phyloP scores from a whole-genome alignment of 2,888 invertebrate genomes.

The Busseola fusca region DNA sequence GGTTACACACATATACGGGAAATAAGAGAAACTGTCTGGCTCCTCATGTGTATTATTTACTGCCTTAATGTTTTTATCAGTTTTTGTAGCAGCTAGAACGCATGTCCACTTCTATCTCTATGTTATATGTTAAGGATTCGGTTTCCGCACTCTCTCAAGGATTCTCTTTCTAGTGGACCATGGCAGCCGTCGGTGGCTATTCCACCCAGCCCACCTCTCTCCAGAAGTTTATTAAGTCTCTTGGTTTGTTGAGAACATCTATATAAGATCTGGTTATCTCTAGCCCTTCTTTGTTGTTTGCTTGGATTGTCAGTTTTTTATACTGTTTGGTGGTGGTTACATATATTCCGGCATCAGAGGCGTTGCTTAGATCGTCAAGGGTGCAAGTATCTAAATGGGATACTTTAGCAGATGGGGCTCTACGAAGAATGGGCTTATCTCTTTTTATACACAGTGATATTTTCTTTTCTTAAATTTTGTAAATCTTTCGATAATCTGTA shows the following conservation, averaged over 20 bases:
- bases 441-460: not conserved
- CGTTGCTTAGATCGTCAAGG: not conserved
- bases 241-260: too few species aligned
- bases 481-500: not conserved
- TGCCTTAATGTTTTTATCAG: conserved; percentile 2
- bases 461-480: not conserved
- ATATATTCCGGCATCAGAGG: not conserved
- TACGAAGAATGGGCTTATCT: not conserved
- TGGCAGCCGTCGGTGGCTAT: too few species aligned
- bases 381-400: not conserved
- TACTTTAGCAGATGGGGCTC: not conserved
- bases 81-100: not conserved
- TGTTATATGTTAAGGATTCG: too few species aligned
- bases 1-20: conserved; percentile 22
- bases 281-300: not conserved
- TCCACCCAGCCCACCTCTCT: too few species aligned
- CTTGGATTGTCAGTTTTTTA: not conserved
- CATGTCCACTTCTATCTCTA: not conserved
- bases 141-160: too few species aligned
- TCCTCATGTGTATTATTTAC: conserved; percentile 5
- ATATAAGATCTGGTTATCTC: too few species aligned
- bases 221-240: too few species aligned
- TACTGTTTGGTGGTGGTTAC: not conserved
- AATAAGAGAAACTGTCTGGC: conserved; percentile 17
- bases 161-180: too few species aligned